Base-by-base conservation (phyloP, 2,888 invertebrate genomes). In the Spilarctia lutea region DNA sequence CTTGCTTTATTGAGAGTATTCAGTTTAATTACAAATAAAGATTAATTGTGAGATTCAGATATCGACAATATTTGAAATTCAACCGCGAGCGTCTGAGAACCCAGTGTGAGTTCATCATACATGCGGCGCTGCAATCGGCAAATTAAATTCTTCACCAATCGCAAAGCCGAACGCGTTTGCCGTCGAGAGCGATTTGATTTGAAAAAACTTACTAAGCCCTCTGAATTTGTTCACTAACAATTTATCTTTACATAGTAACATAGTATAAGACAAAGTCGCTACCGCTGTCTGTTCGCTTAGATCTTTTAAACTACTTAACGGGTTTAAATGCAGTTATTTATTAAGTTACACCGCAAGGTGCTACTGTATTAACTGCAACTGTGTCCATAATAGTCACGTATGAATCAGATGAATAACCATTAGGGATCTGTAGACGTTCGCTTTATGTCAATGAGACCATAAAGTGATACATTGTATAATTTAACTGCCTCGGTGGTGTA, bases 311-410 rank as follows among this genome's bases (percentile, higher is more conserved):
- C 35, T 35, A 35, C 35, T 35, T 7, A 35, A 35, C 35, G 35
- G 35, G 7, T 35, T 35, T 35, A 35, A 35, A 35, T 35, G 35
- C 35, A 35, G 35, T 35, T 35, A n/a, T 27, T 30, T 79, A 80
- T 83, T 75, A 66, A 8, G 63, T 83, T 77, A 52, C 13, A 81
- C 84, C 84, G 68, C 82, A 84, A 76, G 77, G 48, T 69, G 68
- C 82, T 76, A 81, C 82, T 70, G 76, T 76, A 71, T 68, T 48
- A 68, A 33, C 35, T 67, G 27, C 39, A 18, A 71, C 27, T 67
- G 71, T 75, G 71, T 71, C 52, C 71, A 71, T 75, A 65, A 72
- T 68, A 42, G 71, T 68, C 60, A 71, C 67, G 67, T 74, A 56
- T 67, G 56, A 73, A 45, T n/a, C 33, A 63, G 65, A 68, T 68